Percentiles rank a stretch among this genome's conserved stretches.
Evolutionary conservation across 1,140 invertebrate genomes (phyloP).

Genomic region (Lucilia cuprina): DNA sequence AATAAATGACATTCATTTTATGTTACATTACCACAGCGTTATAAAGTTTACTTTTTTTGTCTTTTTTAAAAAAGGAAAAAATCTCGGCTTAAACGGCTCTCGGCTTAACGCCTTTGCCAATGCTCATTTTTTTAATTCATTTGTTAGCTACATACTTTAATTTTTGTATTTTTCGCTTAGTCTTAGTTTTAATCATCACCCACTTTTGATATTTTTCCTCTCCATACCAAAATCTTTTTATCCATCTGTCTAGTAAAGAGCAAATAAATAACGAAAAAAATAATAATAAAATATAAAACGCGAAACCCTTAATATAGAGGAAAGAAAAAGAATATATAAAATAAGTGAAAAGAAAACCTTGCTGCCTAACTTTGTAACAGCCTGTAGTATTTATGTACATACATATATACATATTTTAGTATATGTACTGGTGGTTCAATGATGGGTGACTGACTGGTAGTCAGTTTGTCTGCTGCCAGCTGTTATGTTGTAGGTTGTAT

Average conservation of each 20-base stretch:
- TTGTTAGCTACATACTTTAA: not conserved
- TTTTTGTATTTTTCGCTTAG: not conserved
- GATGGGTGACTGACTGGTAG: not conserved
- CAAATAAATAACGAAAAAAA: not conserved
- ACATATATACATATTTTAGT: too few species aligned
- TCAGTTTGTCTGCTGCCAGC: not conserved
- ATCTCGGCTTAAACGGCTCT: not conserved
- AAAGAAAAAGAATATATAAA: not conserved
- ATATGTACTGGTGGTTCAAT: not conserved
- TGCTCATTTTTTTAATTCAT: not conserved
- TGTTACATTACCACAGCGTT: not conserved
- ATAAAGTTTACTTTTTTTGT: not conserved
- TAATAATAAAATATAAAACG: not conserved
- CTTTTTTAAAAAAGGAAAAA: not conserved
- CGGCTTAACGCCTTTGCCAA: not conserved
- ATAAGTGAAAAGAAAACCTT: not conserved
- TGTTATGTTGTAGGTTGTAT: not conserved
- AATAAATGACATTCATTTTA: not conserved
- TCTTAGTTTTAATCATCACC: slow-evolving; percentile 3
- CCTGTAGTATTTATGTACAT: not conserved
- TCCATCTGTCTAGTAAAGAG: not conserved
- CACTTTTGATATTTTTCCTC: not conserved
- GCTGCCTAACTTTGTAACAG: not conserved
- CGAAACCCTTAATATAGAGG: not conserved
- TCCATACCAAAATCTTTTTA: not conserved